Base-by-base conservation (phyloP, 1,140 invertebrate genomes). In the Drosophila parabipectinata region DNA sequence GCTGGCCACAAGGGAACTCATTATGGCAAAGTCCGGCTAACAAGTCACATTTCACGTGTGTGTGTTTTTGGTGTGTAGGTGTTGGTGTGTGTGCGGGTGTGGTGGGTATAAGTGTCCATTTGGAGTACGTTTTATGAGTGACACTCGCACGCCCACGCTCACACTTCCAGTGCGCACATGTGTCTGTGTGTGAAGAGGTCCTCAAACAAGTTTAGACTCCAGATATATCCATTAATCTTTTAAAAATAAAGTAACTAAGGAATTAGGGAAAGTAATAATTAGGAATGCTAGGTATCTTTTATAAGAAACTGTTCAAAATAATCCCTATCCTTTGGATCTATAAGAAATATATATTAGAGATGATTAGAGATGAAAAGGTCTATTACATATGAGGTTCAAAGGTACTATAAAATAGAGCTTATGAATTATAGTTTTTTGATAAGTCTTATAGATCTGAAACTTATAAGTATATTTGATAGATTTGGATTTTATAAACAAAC, bases 1-100 rank as follows among this genome's bases (percentile, higher is more conserved):
- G 37, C 15, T 24, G 63, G 64, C 73, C 74, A 77, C 74, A 77
- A 77, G 74, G 74, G 74, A 77, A 77, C 74, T 77, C 74, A 77
- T 77, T 77, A 77, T 45, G 50, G 60, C 62, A 67, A 76, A 76
- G 73, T 76, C 73, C 73, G 53, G 62, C 72, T 76, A 77, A 71
- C 74, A 71, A 77, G 72, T 71, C 63, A 21, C 71, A 60, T 52
- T 15, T 53, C n/a, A 30, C 9, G 28, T 14, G 41, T 18, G 39
- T 39, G 39, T n/a, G 37, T 14, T 12, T 14, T 12, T 0, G 37
- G 37, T 6, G 37, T 39, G 37, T 39, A 12, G 2, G 30, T 9
- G 32, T 34, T 2, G 5, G 28, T 34, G 50, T 34, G 1, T 14
- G 41, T 18, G 41, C 18, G 14, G 0, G 14, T 15, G 66, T 41